These are phyloP conservation scores for Brienomyrus longianalis DNA, from an alignment of 2,113 vertebrate species.

Conservation along the genomic window DNA sequence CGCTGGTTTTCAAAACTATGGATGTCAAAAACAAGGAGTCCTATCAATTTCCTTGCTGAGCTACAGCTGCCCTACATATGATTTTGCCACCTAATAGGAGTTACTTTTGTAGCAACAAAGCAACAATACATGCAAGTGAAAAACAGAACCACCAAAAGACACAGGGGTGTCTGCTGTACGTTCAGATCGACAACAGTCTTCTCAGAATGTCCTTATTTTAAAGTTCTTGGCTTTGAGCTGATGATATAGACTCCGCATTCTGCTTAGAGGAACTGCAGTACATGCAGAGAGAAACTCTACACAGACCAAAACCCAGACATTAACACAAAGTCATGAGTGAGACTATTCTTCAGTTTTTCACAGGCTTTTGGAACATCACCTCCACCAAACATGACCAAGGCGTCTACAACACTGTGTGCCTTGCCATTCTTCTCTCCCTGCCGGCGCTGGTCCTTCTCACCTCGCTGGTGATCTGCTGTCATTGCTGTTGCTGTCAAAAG, in stretches of 20 bases:
- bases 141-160: not conserved
- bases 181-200: not conserved
- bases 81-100: not conserved
- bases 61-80: conserved; percentile 12
- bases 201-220: not conserved
- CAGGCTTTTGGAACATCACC: conserved; percentile 65
- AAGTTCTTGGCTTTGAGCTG: not conserved
- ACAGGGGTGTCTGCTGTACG: not conserved
- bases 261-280: not conserved
- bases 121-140: not conserved
- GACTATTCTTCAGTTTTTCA: conserved; percentile 69
- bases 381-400: conserved; percentile 75
- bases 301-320: not conserved
- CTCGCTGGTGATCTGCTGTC: conserved; percentile 74
- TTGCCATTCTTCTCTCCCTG: conserved; percentile 71
- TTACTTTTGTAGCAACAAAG: not conserved
- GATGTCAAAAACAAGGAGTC: conserved; percentile 14
- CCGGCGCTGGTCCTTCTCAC: conserved; percentile 69
- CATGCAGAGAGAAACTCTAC: not conserved
- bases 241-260: not conserved
- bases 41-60: not conserved
- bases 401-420: conserved; percentile 79
- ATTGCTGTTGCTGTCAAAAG: conserved; percentile 76
- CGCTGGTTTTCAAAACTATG: conserved; percentile 17
- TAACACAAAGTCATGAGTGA: conserved; percentile 53